Evolutionary conservation across 2,888 invertebrate genomes (phyloP), one percentile per base, ranked within the genome.

Genomic region (Arge pagana): DNA sequence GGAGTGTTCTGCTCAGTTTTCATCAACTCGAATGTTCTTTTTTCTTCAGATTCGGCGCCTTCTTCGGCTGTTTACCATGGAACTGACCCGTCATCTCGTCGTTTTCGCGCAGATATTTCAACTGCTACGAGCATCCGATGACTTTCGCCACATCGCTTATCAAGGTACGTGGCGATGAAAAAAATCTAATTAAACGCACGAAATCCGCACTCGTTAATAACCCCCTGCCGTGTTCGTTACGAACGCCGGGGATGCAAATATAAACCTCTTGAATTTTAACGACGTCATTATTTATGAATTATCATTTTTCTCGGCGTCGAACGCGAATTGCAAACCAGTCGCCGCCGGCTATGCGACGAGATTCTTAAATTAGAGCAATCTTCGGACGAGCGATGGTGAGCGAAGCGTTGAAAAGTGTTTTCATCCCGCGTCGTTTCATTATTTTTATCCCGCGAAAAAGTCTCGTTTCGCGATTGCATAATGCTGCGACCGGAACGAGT

Each of bases 61-160:
- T 3, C 11, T n/a, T 7, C n/a, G 13, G 33, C 11, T 35, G 10
- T 13, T 15, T 35, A 15, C 33, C 15, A 45, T 45, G 45, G 45
- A 35, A 15, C 15, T 21, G 13, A 24, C 4, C 13, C 5, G 21
- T 24, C 33, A 11, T 10, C 7, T 54, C 3, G 28, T 58, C 35
- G 40, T 62, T 39, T 45, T 64, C n/a, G 50, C 70, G 39, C 58
- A 54, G 35, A 52, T 56, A 16, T 21, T 65, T 13, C 52, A 52
- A 10, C 26, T 40, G 7, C 40, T 58, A 15, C 45, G 39, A 16
- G 66, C 63, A 10, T 49, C 59, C 16, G 65, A 64, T 37, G 73
- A 74, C 56, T 74, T 72, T 61, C 72, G 73, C 26, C 67, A 69
- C 52, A 71, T 74, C 42, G 70, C 70, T 28, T 72, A 70, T 56